phyloP scores from a whole-genome alignment of 2,888 invertebrate genomes.

The Dorcus hopei region DNA sequence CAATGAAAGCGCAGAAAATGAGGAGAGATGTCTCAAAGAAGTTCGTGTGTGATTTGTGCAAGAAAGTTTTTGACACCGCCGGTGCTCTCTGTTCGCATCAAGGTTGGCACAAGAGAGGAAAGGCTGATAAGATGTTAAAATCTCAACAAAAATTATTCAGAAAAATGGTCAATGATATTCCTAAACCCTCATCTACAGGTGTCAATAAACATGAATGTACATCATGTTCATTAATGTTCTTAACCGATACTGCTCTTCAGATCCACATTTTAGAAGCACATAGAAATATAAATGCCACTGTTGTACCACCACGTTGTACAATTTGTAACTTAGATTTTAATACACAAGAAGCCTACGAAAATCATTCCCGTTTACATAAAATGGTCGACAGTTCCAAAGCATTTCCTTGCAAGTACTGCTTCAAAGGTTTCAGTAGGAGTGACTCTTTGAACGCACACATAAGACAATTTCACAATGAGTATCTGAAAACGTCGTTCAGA shows the following conservation, averaged over 20 bases:
- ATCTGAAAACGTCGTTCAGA: conserved; percentile 46
- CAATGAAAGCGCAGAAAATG: neutral
- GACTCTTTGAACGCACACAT: conserved; percentile 64
- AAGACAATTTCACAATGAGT: conserved; percentile 55
- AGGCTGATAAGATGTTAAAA: conserved; percentile 39
- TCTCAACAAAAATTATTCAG: neutral
- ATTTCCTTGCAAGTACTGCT: conserved; percentile 57
- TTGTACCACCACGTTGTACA: conserved; percentile 50
- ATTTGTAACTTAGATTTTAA: conserved; percentile 61
- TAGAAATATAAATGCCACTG: conserved; percentile 40
- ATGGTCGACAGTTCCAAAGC: conserved; percentile 42
- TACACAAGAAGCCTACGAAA: conserved; percentile 59
- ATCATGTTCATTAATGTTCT: conserved; percentile 36
- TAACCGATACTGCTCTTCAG: conserved; percentile 44
- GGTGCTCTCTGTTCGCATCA: conserved; percentile 61
- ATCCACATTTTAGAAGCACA: conserved; percentile 46
- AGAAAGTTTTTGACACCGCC: conserved; percentile 59
- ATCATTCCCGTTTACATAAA: conserved; percentile 55
- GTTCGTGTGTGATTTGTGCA: conserved; percentile 62
- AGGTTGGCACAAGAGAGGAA: conserved; percentile 59
- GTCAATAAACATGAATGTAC: conserved; percentile 38
- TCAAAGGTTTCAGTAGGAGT: conserved; percentile 60
- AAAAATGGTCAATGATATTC: conserved; percentile 47
- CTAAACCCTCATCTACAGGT: conserved; percentile 7
- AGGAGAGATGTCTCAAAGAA: conserved; percentile 24